Evolutionary conservation across 2,797 vertebrate species (phyloP), one percentile per base, ranked within the genome.

Genomic region (Lepidocolaptes lacrymiger): DNA sequence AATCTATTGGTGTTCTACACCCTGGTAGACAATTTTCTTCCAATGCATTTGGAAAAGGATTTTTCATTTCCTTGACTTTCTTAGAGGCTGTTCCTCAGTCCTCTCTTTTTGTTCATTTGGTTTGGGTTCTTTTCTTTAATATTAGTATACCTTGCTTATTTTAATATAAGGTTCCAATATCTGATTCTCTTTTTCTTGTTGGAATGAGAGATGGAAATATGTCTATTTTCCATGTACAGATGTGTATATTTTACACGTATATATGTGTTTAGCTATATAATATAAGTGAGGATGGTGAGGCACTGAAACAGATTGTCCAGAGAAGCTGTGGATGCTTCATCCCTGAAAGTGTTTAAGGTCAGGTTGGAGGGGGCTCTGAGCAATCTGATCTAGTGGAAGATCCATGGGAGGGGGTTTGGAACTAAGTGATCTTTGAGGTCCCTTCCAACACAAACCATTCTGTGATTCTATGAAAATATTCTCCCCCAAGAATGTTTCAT

Each of bases 131-230:
- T 2, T 34, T 27, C 9, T 39, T 44, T 21, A 48, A 24, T 27
- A 28, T 34, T 8, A 17, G 2, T 4, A 10, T 74, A 24, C 19
- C 2, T 61, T 61, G 39, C 8, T 51, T 58, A 37, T 72, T 80
- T 68, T 46, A 21, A 41, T 6, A n/a, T 12, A 28, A 28, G 7
- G 1, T 23, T 10, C 2, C 3, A 46, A 4, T 39, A 6, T 32
- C n/a, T 59, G 48, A 67, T 73, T 64, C 2, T 48, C 2, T 41
- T 37, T 67, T 71, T 23, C 43, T 85, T 55, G 9, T 72, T 56
- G 1, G 1, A 79, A 32, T 0, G 1, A 1, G 2, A 2, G 5
- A 63, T 6, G 5, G 6, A 23, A 48, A 3, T 6, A 12, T 17
- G 1, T 28, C 2, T 43, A 8, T 83, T 82, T 89, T 55, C 32